These are phyloP conservation scores for Limnodromus scolopaceus DNA, from an alignment of 2,797 vertebrate genomes.

Conservation along the genomic window DNA sequence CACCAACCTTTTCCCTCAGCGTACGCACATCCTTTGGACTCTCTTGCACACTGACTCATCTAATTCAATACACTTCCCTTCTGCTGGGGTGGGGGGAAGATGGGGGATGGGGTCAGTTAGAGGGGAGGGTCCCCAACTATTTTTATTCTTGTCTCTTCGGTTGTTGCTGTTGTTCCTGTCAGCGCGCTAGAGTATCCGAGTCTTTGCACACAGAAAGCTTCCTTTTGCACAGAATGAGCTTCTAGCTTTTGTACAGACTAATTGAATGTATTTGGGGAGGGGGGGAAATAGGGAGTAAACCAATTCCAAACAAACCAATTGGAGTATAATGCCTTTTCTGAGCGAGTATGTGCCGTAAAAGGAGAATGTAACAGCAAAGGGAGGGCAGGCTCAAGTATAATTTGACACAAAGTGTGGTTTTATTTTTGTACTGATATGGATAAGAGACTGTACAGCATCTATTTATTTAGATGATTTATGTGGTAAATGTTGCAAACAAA, in stretches of 20 bases:
- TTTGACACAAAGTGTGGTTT: constrained; percentile 75
- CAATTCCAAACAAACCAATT: constrained; percentile 50
- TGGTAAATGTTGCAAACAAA: constrained; percentile 80
- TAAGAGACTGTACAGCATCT: constrained; percentile 84
- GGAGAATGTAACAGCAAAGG: constrained; percentile 64
- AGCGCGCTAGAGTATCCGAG: constrained; percentile 54
- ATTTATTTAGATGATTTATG: constrained; percentile 87
- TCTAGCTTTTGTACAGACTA: constrained; percentile 79
- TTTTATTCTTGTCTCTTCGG: constrained; percentile 24
- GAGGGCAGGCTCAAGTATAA: constrained; percentile 65
- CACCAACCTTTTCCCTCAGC: not conserved
- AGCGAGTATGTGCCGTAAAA: constrained; percentile 40
- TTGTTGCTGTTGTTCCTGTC: constrained; percentile 47
- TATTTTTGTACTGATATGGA: constrained; percentile 85
- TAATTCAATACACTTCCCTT: not conserved
- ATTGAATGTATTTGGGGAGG: constrained; percentile 79
- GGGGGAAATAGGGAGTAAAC: constrained; percentile 1
- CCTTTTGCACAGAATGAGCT: constrained; percentile 82
- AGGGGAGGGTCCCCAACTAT: not conserved
- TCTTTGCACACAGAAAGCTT: constrained; percentile 77
- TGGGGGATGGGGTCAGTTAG: not conserved
- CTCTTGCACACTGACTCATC: not conserved
- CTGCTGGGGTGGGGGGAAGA: not conserved
- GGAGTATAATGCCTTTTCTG: constrained; percentile 65
- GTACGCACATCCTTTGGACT: not conserved